Percentiles rank a stretch among this genome's conserved stretches.
phyloP scores from a whole-genome alignment of 1,140 invertebrate species.

The Laodelphax striatellus region DNA sequence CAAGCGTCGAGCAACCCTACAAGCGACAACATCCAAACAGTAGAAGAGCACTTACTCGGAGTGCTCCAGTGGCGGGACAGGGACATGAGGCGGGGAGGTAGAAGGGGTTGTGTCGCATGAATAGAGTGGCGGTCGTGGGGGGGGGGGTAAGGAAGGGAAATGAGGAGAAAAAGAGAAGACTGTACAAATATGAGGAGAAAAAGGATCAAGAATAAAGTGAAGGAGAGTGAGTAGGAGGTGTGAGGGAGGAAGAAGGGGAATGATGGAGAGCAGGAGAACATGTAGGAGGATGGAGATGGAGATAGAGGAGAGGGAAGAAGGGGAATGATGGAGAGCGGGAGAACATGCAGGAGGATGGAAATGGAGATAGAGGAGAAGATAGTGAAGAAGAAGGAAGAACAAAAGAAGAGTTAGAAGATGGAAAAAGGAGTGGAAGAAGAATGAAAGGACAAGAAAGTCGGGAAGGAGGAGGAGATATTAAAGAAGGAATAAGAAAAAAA shows the following conservation, averaged over 20 bases:
- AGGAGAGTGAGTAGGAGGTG: no score
- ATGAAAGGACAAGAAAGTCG: neutral
- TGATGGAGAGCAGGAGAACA: neutral
- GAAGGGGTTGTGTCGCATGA: neutral
- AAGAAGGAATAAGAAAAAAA: neutral
- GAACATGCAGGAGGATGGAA: neutral
- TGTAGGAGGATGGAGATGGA: neutral
- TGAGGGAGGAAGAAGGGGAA: neutral
- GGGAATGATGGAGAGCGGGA: neutral
- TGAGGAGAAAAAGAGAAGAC: no score
- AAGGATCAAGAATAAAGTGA: no score
- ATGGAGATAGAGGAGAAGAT: neutral
- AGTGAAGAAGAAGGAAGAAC: neutral
- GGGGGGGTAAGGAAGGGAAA: no score
- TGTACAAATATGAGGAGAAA: no score
- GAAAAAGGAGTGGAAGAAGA: neutral
- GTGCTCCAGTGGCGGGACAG: no score
- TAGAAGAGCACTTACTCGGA: no score
- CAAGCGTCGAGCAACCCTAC: no score
- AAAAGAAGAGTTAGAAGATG: neutral
- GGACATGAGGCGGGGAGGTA: no score
- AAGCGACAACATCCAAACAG: no score
- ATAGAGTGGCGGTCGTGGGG: neutral
- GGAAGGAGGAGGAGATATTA: no score
- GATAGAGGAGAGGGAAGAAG: neutral